Evolutionary conservation across 2,888 invertebrate genomes (phyloP).

Genomic region (Drosophila monieri): DNA sequence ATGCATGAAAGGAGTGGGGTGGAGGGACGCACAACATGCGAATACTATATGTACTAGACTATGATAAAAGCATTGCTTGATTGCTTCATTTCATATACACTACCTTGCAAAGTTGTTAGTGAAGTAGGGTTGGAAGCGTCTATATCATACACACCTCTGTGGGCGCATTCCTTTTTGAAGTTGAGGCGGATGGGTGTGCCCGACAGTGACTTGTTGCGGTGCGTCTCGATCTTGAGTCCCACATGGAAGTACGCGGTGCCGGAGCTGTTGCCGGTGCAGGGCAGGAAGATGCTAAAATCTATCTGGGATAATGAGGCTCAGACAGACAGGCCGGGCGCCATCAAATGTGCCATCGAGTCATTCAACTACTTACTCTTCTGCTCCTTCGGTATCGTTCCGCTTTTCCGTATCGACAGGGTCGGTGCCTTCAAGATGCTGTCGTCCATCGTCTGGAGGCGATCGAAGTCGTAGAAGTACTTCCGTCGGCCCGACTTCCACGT

Average conservation of each 20-base stretch:
- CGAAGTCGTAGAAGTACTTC: slow-evolving; percentile 94
- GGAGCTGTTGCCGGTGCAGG: slow-evolving; percentile 94
- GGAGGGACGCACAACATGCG: slow-evolving; percentile 20
- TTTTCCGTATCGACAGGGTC: slow-evolving; percentile 93
- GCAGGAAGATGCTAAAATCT: slow-evolving; percentile 95
- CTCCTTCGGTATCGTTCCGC: slow-evolving; percentile 93
- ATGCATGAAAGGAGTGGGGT: slow-evolving; percentile 2
- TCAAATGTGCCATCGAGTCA: neutral
- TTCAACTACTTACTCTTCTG: slow-evolving; percentile 89
- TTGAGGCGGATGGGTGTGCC: slow-evolving; percentile 94
- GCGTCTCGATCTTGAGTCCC: slow-evolving; percentile 92
- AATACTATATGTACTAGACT: slow-evolving; percentile 19
- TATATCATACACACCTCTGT: slow-evolving; percentile 92
- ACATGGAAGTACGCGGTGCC: slow-evolving; percentile 95
- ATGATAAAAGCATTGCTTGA: slow-evolving; percentile 60
- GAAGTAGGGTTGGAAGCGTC: slow-evolving; percentile 84
- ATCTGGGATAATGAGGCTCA: slow-evolving; percentile 48
- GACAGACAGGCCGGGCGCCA: neutral
- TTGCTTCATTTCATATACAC: slow-evolving; percentile 81
- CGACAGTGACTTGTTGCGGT: slow-evolving; percentile 91
- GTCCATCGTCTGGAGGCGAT: slow-evolving; percentile 92
- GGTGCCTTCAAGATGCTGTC: slow-evolving; percentile 93
- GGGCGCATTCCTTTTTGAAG: slow-evolving; percentile 96
- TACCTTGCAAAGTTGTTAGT: slow-evolving; percentile 84
- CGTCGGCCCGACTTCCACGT: slow-evolving; percentile 94